Evolutionary conservation across 2,797 vertebrate genomes (phyloP).

Genomic region (Notolepis coatsorum): DNA sequence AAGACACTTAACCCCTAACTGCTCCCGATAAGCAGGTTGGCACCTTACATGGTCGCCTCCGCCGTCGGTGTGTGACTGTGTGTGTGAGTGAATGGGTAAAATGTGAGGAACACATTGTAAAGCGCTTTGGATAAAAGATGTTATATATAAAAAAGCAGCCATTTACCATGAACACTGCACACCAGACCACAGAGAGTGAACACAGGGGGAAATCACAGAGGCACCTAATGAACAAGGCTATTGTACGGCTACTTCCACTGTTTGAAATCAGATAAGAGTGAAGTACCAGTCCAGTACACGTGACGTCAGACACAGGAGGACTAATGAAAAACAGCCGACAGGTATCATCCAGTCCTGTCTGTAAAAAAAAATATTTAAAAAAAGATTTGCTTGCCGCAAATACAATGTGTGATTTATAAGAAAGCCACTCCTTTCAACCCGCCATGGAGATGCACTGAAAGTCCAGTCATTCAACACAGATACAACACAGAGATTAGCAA

Average conservation of each 20-base stretch:
- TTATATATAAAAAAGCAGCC: not conserved
- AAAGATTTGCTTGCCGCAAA: not conserved
- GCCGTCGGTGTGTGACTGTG: too few relatives aligned
- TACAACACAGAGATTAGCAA: too few relatives aligned
- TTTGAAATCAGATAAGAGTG: not conserved
- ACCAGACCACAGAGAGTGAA: too few relatives aligned
- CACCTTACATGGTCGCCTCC: too few relatives aligned
- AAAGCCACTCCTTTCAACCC: slow-evolving; percentile 14
- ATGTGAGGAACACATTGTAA: too few relatives aligned
- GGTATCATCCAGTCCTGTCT: not conserved
- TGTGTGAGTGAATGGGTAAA: too few relatives aligned
- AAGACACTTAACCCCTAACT: too few relatives aligned
- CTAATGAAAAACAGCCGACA: not conserved
- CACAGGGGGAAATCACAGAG: not conserved
- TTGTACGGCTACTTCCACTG: not conserved
- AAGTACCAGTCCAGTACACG: too few relatives aligned
- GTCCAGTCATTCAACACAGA: too few relatives aligned
- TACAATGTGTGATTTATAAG: not conserved
- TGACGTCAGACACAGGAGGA: not conserved
- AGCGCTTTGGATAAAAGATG: too few relatives aligned
- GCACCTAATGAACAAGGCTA: not conserved
- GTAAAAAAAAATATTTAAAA: not conserved
- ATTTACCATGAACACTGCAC: not conserved
- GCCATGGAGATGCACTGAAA: not conserved
- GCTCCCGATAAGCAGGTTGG: too few relatives aligned